Percentiles rank a stretch among this genome's conserved stretches.
Evolutionary conservation across 2,113 vertebrate species (phyloP).

Genomic region (Seriola quinqueradiata): DNA sequence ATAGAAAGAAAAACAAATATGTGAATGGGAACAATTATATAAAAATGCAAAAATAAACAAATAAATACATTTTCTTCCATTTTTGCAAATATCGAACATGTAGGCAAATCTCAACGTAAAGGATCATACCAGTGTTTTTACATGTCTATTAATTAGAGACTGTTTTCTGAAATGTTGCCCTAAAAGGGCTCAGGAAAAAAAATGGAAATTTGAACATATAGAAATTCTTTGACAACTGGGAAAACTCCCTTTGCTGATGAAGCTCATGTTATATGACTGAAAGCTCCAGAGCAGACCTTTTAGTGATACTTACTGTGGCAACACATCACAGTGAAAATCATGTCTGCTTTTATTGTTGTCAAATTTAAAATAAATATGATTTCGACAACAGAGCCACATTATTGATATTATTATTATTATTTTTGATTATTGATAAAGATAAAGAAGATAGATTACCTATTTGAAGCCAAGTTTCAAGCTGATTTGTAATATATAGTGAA

Average conservation of each 20-base stretch:
- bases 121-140: constrained; percentile 12
- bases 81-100: constrained; percentile 8
- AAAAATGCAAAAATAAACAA: constrained; percentile 1
- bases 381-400: no score
- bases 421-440: no score
- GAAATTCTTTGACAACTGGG: neutral
- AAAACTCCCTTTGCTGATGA: neutral
- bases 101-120: constrained; percentile 10
- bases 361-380: no score
- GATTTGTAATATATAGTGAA: neutral
- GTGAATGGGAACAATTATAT: neutral
- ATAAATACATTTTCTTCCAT: neutral
- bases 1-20: neutral
- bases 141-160: neutral
- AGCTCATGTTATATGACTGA: neutral
- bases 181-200: neutral
- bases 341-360: neutral
- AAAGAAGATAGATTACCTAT: neutral
- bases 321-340: neutral
- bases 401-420: no score
- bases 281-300: neutral
- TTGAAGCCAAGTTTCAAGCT: neutral
- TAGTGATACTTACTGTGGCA: no score
- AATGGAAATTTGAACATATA: neutral
- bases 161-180: no score